Evolutionary conservation across 2,797 vertebrate genomes (phyloP).

Genomic region (Aratinga solstitialis): DNA sequence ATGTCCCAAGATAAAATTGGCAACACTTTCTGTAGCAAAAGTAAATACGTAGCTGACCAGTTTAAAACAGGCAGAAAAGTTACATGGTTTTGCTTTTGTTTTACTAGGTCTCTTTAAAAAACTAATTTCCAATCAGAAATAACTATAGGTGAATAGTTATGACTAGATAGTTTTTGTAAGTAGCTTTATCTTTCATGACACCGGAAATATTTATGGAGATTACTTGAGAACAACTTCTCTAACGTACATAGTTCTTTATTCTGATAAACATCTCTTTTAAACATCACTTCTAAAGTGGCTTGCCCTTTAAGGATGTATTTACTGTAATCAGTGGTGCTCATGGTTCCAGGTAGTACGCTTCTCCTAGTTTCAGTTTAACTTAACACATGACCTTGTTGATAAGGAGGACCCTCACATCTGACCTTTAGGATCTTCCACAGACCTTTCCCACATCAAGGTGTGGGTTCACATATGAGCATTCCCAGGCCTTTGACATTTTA

Average conservation of each 20-base stretch:
- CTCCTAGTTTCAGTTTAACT: conserved; percentile 23
- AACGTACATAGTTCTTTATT: not conserved
- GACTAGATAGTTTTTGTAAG: not conserved
- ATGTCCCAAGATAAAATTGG: conserved; percentile 4
- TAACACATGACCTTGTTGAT: conserved; percentile 16
- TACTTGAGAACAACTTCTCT: not conserved
- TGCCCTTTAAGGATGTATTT: conserved; percentile 38
- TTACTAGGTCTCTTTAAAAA: not conserved
- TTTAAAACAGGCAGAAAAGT: not conserved
- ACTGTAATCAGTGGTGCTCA: conserved; percentile 10
- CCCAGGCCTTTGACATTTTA: conserved; percentile 53
- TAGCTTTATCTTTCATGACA: not conserved
- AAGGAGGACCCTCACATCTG: conserved; percentile 10
- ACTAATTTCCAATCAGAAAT: not conserved
- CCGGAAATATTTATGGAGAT: not conserved
- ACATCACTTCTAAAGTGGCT: not conserved
- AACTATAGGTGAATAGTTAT: not conserved
- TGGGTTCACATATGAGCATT: conserved; percentile 13
- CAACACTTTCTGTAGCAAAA: not conserved
- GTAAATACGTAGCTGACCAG: not conserved
- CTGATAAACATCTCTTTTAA: not conserved
- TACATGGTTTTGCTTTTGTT: not conserved
- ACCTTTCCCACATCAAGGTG: not conserved
- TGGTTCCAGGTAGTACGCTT: conserved; percentile 26
- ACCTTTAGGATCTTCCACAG: conserved; percentile 22